Evolutionary conservation across 2,888 invertebrate species (phyloP).

Genomic region (Aleiodes testaceus): DNA sequence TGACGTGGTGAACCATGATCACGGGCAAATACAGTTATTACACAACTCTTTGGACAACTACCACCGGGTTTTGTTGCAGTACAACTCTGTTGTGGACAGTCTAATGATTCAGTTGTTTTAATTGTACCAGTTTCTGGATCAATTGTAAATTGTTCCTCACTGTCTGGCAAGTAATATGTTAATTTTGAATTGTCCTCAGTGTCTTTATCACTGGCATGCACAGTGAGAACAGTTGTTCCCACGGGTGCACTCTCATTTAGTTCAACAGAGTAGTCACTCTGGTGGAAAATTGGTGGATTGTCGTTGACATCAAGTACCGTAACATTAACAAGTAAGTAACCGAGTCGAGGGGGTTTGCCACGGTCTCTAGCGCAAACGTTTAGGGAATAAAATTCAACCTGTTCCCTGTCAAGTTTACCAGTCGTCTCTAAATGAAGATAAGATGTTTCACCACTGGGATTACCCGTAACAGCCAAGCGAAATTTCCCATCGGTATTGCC

Average conservation of each 20-base stretch:
- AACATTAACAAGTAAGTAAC: conserved; percentile 91
- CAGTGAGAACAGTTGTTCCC: conserved; percentile 90
- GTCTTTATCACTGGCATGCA: conserved; percentile 95
- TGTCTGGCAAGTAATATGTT: conserved; percentile 90
- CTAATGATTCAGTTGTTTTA: conserved; percentile 85
- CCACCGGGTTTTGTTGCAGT: conserved; percentile 74
- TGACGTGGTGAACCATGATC: conserved; percentile 94
- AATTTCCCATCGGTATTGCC: conserved; percentile 94
- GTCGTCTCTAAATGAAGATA: conserved; percentile 94
- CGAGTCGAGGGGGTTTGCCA: conserved; percentile 86
- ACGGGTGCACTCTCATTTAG: conserved; percentile 95
- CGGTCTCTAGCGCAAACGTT: conserved; percentile 94
- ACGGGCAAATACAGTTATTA: conserved; percentile 93
- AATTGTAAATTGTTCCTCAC: conserved; percentile 90
- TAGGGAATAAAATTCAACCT: conserved; percentile 85
- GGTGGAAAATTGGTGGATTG: conserved; percentile 95
- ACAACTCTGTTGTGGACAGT: conserved; percentile 88
- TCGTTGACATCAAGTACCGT: conserved; percentile 94
- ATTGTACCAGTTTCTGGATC: conserved; percentile 94
- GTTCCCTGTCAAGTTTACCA: conserved; percentile 93
- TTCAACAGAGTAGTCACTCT: conserved; percentile 94
- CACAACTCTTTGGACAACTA: conserved; percentile 92
- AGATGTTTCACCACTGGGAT: conserved; percentile 91
- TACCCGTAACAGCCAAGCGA: conserved; percentile 88
- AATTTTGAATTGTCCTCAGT: conserved; percentile 93